Conservation (phyloP, 2,797 vertebrate species). For the Antrozous pallidus region DNA sequence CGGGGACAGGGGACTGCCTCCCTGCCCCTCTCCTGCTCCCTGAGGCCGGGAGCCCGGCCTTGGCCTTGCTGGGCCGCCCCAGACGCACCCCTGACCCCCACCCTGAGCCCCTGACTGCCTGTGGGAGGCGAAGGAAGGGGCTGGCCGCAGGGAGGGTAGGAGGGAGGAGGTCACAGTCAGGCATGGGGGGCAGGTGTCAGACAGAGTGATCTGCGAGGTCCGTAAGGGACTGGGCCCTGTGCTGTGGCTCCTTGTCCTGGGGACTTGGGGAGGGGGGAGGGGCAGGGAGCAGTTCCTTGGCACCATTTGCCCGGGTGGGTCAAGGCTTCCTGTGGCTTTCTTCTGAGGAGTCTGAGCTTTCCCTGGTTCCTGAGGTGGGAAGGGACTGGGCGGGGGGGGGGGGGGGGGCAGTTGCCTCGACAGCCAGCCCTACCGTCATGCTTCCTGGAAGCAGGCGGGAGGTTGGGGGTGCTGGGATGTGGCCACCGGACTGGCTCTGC, state of each 20-base stretch:
- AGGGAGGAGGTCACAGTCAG: background rate
- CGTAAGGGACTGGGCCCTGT: fast-evolving
- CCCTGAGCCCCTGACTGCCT: too few relatives aligned
- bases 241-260: background rate
- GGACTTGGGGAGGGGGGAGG: background rate
- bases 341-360: background rate
- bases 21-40: background rate
- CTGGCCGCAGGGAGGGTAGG: background rate
- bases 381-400: fast-evolving
- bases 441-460: background rate
- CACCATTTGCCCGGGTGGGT: fast-evolving
- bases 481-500: background rate
- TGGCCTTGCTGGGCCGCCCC: too few relatives aligned
- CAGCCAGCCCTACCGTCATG: too few relatives aligned
- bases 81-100: fast-evolving
- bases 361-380: background rate
- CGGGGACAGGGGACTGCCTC: too few relatives aligned
- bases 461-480: background rate
- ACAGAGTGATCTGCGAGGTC: background rate
- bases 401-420: too few relatives aligned
- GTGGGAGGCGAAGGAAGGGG: background rate
- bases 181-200: background rate
- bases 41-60: background rate
- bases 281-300: too few relatives aligned
- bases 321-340: background rate